These are phyloP conservation scores for Spea bombifrons DNA, from an alignment of 2,113 vertebrate genomes.

Conservation along the genomic window DNA sequence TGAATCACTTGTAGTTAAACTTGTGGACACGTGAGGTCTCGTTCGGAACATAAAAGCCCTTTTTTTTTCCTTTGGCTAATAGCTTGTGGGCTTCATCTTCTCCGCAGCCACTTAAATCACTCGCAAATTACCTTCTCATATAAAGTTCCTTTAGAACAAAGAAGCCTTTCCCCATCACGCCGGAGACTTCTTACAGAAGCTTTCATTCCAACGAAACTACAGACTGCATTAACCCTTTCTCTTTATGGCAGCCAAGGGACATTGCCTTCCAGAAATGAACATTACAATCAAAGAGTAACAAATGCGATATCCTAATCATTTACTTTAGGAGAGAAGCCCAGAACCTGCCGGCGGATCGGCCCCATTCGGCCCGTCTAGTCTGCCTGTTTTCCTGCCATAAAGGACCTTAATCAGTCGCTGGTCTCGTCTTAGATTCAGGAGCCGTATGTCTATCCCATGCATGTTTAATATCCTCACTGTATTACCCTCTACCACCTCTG, in stretches of 20 bases:
- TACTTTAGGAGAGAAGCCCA: no score
- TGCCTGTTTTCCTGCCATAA: no score
- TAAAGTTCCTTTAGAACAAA: slow-evolving; percentile 52
- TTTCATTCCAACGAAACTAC: slow-evolving; percentile 38
- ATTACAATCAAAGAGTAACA: no score
- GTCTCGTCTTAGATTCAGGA: no score
- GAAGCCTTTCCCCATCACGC: slow-evolving; percentile 20
- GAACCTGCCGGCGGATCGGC: no score
- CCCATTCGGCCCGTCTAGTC: no score
- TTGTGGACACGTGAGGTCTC: slow-evolving; percentile 16
- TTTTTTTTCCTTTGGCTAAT: slow-evolving; percentile 51
- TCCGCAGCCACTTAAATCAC: slow-evolving; percentile 46
- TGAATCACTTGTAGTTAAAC: neutral
- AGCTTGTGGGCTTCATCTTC: slow-evolving; percentile 47
- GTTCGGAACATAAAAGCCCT: slow-evolving; percentile 36
- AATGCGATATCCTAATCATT: no score
- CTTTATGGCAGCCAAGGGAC: neutral
- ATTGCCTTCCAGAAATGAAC: no score
- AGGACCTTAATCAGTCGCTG: no score
- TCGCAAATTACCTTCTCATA: slow-evolving; percentile 35
- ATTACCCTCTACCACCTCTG: no score
- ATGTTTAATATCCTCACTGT: no score
- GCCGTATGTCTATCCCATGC: no score
- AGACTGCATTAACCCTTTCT: slow-evolving; percentile 50
- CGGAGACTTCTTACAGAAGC: slow-evolving; percentile 36